Evolutionary conservation across 2,888 invertebrate species (phyloP), one percentile per base, ranked within the genome.

Genomic region (Lasioglossum figueresi): DNA sequence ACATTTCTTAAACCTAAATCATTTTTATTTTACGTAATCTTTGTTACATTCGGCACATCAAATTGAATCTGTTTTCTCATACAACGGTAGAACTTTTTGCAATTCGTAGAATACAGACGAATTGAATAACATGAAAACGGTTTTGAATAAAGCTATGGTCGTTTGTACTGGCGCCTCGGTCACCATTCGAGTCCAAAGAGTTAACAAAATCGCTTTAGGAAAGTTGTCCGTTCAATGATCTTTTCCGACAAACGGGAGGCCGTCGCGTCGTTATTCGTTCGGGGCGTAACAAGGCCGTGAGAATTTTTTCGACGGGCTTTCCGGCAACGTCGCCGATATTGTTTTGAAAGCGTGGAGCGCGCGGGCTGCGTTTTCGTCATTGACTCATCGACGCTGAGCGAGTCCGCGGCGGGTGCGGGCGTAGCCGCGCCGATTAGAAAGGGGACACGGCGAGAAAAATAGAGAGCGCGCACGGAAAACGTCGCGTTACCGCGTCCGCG

Each of bases 401-500:
- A 23, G 14, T 23, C 2, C 45, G 27, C 40, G 72, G 4, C 56
- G 34, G 16, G 19, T 6, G n/a, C 56, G 56, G 23, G 23, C 59
- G 66, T 16, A 43, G 31, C 34, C 23, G 59, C 43, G 56, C 6
- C 78, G 83, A 83, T 76, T 45, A 80, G 77, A 84, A 82, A 78
- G 43, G 76, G 37, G 76, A 75, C 31, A 59, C 72, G 45, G 45
- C 43, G 85, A 66, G 68, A 72, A 72, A 77, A 78, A 77, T 43
- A 66, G 68, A 68, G 71, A 77, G 52, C 34, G 70, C 59, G 37
- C 43, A 43, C n/a, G 76, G 45, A 74, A 40, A 87, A 80, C 72
- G 75, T 82, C 76, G 72, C 31, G 76, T 88, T 71, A 56, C 75
- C 76, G 74, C 34, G 59, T 72, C 68, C 79, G 83, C 31, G 83